These are phyloP conservation scores for Celastrina argiolus DNA, from an alignment of 2,888 invertebrate genomes.

Conservation along the genomic window DNA sequence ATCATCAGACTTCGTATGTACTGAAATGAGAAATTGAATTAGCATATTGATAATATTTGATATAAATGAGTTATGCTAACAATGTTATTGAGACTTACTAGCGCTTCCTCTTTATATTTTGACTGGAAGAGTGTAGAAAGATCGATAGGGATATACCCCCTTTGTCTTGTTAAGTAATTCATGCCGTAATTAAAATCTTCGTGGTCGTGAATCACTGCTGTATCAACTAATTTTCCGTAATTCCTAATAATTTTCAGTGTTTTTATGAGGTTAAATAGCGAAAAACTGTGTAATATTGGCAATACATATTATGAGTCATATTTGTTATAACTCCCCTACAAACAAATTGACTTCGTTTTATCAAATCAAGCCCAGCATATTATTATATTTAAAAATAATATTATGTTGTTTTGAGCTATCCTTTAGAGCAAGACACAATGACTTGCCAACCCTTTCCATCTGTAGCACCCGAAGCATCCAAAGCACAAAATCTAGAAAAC, in stretches of 20 bases:
- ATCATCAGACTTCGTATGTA: constrained; percentile 41
- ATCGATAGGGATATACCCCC: not conserved
- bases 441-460: constrained; percentile 49
- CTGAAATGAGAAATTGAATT: constrained; percentile 29
- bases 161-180: not conserved
- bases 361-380: too few species aligned
- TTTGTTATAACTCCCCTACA: too few species aligned
- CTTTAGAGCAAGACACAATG: constrained; percentile 45
- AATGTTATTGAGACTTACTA: constrained; percentile 2
- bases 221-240: constrained; percentile 1
- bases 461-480: too few species aligned
- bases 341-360: too few species aligned
- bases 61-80: not conserved
- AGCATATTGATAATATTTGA: not conserved
- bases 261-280: not conserved
- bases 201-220: not conserved
- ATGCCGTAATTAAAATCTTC: constrained; percentile 10
- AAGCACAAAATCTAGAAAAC: constrained; percentile 50
- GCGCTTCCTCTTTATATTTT: not conserved
- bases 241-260: not conserved
- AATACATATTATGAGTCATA: too few species aligned
- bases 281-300: too few species aligned
- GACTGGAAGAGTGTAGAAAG: constrained; percentile 11
- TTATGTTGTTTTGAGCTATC: constrained; percentile 41
- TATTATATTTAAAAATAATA: too few species aligned